These are phyloP conservation scores for Prionace glauca DNA, from an alignment of 2,797 vertebrate genomes.

Conservation along the genomic window DNA sequence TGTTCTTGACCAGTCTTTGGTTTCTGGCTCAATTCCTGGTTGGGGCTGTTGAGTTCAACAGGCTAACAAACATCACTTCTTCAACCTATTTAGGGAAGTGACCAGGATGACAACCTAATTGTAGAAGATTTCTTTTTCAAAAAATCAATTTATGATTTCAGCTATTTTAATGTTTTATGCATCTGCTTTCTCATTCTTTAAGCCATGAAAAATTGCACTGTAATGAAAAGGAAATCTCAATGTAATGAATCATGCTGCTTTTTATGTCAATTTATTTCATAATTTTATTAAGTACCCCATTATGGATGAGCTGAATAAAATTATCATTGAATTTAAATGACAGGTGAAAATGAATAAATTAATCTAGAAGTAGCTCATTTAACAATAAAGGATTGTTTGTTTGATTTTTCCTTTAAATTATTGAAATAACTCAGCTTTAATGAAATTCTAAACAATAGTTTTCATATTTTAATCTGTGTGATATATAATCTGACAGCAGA, in stretches of 20 bases:
- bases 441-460: neutral
- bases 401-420: neutral
- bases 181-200: neutral
- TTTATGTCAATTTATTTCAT: conserved; percentile 15
- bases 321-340: neutral
- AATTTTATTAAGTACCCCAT: neutral
- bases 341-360: neutral
- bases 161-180: conserved; percentile 8
- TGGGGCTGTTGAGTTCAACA: neutral
- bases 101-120: neutral
- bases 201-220: conserved; percentile 17
- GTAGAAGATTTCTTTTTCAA: neutral
- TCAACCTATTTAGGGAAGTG: neutral
- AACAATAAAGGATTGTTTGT: neutral
- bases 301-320: neutral
- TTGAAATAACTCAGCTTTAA: neutral
- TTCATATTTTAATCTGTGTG: neutral
- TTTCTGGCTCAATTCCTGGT: neutral
- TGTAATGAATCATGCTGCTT: conserved; percentile 2
- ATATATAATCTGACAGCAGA: neutral
- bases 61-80: neutral
- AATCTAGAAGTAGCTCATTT: neutral
- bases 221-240: neutral
- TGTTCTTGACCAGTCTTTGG: neutral
- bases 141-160: conserved; percentile 20